Base-by-base conservation (phyloP, 2,113 vertebrate species). In the Barnardius zonarius region DNA sequence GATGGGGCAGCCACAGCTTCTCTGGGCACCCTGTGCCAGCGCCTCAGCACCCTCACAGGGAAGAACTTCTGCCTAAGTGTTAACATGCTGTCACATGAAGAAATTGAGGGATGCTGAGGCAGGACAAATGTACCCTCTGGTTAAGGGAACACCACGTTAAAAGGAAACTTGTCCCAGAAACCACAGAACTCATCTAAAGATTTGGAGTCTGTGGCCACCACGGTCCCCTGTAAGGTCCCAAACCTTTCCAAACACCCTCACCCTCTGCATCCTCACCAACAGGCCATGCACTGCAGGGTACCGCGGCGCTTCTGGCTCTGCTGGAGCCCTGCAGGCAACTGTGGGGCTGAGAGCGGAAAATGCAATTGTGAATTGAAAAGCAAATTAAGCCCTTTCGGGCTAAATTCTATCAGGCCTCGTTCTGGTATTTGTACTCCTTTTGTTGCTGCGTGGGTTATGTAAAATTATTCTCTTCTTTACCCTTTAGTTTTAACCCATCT, bases 141-240 rank as follows among this genome's bases (percentile, higher is more conserved):
- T 10, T 10, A 25, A 23, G 64, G 49, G 12, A 37, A 41, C 48
- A 18, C 11, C 17, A 1, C 0, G 1, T 9, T 48, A 5, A 68
- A 64, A 83, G 11, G 35, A 12, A 46, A 41, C 14, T 41, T 9
- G 11, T 41, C 4, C 48, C n/a, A 11, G 64, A 19, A 75, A 48
- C 33, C 41, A 6, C 18, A 13, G 55, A n/a, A 18, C 48, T 86
- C 41, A 0, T 3, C 3, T 0, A 11, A 23, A 0, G 18, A 6
- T 27, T 39, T 10, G 11, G 19, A 18, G 3, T 3, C 13, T 1
- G 1, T 1, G 59, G 17, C 54, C 33, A 19, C 23, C 9, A 0
- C 5, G 15, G 8, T 4, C 9, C 17, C 4, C n/a, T 43, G 19
- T 5, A 30, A 35, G 33, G 41, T 19, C 9, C 55, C 66, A 49